Evolutionary conservation across 2,113 vertebrate genomes (phyloP), one percentile per base, ranked within the genome.

Genomic region (Conger conger): DNA sequence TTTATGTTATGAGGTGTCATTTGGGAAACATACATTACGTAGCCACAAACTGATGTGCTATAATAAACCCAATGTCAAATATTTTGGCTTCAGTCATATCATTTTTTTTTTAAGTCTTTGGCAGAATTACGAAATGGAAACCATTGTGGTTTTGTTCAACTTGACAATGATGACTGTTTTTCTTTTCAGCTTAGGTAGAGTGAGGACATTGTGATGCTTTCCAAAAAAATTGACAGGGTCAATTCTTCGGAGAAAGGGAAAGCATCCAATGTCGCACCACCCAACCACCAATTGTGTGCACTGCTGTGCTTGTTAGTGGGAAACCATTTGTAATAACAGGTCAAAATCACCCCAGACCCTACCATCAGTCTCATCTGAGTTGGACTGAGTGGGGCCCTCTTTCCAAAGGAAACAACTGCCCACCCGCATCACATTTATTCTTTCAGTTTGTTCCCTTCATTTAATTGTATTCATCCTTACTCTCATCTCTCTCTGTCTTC

Each of bases 301-400:
- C 57, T 88, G 91, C 20, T 88, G 91, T 92, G 92, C 92, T 91
- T 87, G n/a, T 92, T 93, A 91, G 89, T 76, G 79, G 89, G 86
- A 92, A 93, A 93, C 92, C 23, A 91, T 88, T 86, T 0, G 86
- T 94, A 94, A 93, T 89, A 93, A 82, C 92, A 90, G 92, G 87
- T 91, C 88, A 91, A 80, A 86, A 86, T 88, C 76, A 78, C 87
- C 87, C 45, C 57, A 88, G 91, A 88, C 90, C 89, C 92, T 91
- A 81, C 90, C 91, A 82, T 89, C 89, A 87, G 83, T 81, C 85
- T 81, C 40, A 54, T 18, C 40, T 1, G 45, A 50, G 6, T 50
- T 50, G 45, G 45, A 13, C 45, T 50, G 45, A 50, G 45, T n/a
- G 45, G 11, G 45, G 9, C 11, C 11, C 11, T 50, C 45, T 50